Evolutionary conservation across 2,113 vertebrate species (phyloP).

Genomic region (Chiloscyllium plagiosum): DNA sequence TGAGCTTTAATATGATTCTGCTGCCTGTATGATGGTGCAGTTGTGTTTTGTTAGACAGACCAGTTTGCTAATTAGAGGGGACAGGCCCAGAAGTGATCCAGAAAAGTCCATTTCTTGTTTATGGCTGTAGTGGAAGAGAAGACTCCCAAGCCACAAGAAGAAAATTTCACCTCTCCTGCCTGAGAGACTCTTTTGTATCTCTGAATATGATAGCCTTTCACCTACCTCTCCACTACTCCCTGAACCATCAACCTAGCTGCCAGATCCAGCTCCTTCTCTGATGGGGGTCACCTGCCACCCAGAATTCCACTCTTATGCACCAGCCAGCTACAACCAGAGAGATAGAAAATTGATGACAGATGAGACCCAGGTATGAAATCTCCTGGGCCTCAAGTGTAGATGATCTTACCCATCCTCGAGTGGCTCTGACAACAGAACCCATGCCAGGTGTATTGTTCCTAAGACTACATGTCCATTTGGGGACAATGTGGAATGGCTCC

Average conservation of each 20-base stretch:
- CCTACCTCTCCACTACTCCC: no score
- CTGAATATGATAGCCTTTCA: no score
- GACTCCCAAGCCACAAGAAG: background rate
- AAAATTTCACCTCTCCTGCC: no score
- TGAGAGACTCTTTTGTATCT: no score
- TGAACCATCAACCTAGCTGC: no score
- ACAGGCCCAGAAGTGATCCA: no score
- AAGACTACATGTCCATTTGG: background rate
- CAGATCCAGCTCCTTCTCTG: no score
- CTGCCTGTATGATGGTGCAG: background rate
- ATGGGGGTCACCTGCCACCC: background rate
- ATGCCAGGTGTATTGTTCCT: background rate
- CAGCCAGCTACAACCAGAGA: background rate
- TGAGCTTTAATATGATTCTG: background rate
- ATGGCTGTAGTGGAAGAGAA: background rate
- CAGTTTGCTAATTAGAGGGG: background rate
- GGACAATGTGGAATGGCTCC: no score
- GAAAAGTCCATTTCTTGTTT: background rate
- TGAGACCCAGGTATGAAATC: background rate
- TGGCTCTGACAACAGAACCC: background rate
- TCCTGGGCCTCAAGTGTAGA: background rate
- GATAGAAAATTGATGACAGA: background rate
- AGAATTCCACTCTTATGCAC: background rate
- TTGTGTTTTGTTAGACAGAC: background rate
- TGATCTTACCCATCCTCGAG: background rate